phyloP scores from a whole-genome alignment of 2,797 vertebrate genomes.

The Cynopterus sphinx region DNA sequence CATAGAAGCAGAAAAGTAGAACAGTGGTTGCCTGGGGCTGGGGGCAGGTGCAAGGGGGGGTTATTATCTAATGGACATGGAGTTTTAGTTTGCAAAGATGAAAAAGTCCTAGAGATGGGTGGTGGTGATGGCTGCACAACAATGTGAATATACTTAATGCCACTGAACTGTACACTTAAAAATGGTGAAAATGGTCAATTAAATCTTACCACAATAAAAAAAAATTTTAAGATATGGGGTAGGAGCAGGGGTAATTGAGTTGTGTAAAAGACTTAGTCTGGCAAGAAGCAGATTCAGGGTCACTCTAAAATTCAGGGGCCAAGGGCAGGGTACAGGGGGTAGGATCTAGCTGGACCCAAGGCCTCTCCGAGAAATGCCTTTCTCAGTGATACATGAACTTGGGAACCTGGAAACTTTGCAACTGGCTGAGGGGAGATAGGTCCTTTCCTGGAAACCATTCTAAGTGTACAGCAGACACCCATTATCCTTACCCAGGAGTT shows the following conservation, averaged over 20 bases:
- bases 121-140: not conserved
- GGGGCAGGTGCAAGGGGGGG: not conserved
- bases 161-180: not conserved
- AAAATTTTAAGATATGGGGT: not conserved
- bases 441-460: not conserved
- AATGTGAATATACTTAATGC: not conserved
- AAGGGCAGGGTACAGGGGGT: accelerated
- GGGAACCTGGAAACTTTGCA: not conserved
- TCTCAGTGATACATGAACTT: not conserved
- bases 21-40: accelerated
- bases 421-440: not conserved
- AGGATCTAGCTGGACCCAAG: not conserved
- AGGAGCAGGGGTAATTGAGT: not conserved
- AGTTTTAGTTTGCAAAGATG: not conserved
- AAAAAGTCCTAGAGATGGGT: not conserved
- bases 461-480: not conserved
- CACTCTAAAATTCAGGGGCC: not conserved
- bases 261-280: not conserved
- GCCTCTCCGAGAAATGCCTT: not conserved
- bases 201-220: not conserved
- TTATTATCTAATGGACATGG: not conserved
- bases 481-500: not conserved
- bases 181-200: not conserved
- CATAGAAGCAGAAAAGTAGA: not conserved
- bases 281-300: not conserved